Evolutionary conservation across 2,797 vertebrate species (phyloP), one percentile per base, ranked within the genome.

Genomic region (Argentina silus): DNA sequence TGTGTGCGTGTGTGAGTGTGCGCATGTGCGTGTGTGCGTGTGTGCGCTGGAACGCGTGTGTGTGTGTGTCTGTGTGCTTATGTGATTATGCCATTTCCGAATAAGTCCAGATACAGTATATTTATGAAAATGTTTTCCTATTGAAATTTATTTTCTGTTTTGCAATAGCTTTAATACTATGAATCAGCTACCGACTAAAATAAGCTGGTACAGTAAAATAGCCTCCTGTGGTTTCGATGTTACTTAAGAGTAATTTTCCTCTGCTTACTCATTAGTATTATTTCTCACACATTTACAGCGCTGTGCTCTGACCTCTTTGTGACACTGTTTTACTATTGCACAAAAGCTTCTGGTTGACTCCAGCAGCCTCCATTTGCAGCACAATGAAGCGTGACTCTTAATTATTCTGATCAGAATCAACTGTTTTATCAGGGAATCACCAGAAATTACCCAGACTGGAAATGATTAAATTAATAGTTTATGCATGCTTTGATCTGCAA

Each of bases 321-420:
- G 53, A 69, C 67, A 42, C 56, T 55, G 48, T 56, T 69, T 56
- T 23, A 19, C 63, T 47, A 6, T 45, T 45, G 7, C 63, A n/a
- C 17, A 19, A 47, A 65, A 65, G 63, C 17, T 11, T 3, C 6
- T 27, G 48, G 12, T 67, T 62, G 60, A 43, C 36, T 27, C 47
- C 6, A 67, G 64, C 64, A 15, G 64, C 14, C 21, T 36, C 47
- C 43, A 61, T 42, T 44, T 14, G 60, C 36, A 21, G 69, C 44
- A 15, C 67, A 70, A 67, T 66, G 56, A 11, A 67, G 57, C 62
- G 64, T 64, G 72, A 67, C 73, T 75, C 45, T 74, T 61, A 68
- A 75, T 71, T 71, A 75, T 79, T 75, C 77, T 50, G 77, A 79
- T 79, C 51, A 43, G 48, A 68, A 79, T 79, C 78, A 72, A 69